Evolutionary conservation across 2,888 invertebrate species (phyloP).

Genomic region (Lucinisca nassula): DNA sequence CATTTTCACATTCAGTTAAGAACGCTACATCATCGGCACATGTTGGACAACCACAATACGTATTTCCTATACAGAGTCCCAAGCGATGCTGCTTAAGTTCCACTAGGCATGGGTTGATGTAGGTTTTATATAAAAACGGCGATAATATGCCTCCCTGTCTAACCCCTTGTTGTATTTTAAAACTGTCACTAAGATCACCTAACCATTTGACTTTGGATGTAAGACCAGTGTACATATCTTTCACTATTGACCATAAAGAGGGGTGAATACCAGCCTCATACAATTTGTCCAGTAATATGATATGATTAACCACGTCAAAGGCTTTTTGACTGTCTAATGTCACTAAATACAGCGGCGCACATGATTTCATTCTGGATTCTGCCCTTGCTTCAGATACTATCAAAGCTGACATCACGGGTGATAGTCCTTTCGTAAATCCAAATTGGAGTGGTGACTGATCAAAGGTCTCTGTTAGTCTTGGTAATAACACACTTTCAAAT

Average conservation of each 20-base stretch:
- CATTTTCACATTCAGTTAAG: background rate
- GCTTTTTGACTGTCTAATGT: background rate
- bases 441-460: background rate
- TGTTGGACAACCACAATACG: background rate
- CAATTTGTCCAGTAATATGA: background rate
- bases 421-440: background rate
- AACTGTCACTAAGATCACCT: background rate
- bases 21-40: background rate
- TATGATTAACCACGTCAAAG: background rate
- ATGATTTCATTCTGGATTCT: background rate
- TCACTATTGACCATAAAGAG: background rate
- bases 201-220: background rate
- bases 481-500: background rate
- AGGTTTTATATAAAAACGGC: background rate
- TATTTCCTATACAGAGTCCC: background rate
- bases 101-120: background rate
- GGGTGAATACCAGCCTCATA: background rate
- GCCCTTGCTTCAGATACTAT: background rate
- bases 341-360: background rate
- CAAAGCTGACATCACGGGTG: background rate
- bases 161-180: background rate
- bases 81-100: background rate
- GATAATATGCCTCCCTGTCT: background rate
- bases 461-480: background rate
- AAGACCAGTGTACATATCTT: background rate